These are phyloP conservation scores for Neuroterus valhalla DNA, from an alignment of 1,140 invertebrate genomes.

Conservation along the genomic window DNA sequence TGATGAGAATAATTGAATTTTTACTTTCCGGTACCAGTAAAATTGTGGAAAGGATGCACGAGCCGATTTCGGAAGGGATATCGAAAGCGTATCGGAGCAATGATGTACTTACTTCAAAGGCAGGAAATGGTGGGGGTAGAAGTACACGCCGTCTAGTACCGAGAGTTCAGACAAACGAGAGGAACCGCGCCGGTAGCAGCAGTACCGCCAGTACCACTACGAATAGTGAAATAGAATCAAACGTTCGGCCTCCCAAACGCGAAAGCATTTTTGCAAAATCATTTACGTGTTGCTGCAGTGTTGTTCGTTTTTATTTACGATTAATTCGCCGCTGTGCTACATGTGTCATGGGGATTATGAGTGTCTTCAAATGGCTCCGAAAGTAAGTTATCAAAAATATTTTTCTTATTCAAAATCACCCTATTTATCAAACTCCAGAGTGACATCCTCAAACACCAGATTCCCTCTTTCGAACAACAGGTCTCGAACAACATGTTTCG, in stretches of 20 bases:
- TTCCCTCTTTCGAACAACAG: too few relatives aligned
- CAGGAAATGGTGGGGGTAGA: too few relatives aligned
- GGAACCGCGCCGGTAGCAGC: slow-evolving; percentile 46
- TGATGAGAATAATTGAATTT: too few relatives aligned
- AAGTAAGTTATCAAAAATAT: slow-evolving; percentile 57
- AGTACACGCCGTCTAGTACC: slow-evolving; percentile 32
- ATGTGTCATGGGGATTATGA: slow-evolving; percentile 62
- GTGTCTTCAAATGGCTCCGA: slow-evolving; percentile 63
- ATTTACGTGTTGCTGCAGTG: slow-evolving; percentile 20
- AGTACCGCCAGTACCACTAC: slow-evolving; percentile 41
- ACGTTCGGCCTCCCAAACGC: slow-evolving; percentile 30
- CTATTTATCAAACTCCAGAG: background rate
- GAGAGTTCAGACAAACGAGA: slow-evolving; percentile 34
- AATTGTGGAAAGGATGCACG: slow-evolving; percentile 32
- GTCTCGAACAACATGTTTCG: too few relatives aligned
- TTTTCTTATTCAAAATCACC: background rate
- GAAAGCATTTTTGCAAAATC: slow-evolving; percentile 3
- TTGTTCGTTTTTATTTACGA: slow-evolving; percentile 28
- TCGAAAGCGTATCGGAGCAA: slow-evolving; percentile 31
- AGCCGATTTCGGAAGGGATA: slow-evolving; percentile 28
- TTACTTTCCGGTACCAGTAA: slow-evolving; percentile 9
- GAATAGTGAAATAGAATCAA: slow-evolving; percentile 43
- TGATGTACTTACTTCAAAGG: slow-evolving; percentile 32
- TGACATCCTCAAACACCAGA: too few relatives aligned
- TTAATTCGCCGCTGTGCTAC: slow-evolving; percentile 37